Evolutionary conservation across 2,113 vertebrate species (phyloP).

Genomic region (Sebastes fasciatus): DNA sequence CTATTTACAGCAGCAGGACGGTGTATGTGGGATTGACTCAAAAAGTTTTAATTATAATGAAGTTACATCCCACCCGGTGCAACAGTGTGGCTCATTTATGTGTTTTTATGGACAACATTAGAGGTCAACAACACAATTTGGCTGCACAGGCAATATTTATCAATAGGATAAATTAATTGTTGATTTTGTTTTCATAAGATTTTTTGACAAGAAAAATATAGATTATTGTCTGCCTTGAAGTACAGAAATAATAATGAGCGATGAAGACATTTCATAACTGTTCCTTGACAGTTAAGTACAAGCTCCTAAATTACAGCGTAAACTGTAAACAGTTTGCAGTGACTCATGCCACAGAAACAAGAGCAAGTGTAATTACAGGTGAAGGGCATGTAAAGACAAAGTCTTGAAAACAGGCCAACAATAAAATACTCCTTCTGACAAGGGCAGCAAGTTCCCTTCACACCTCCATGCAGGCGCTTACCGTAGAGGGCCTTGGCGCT

Average conservation of each 20-base stretch:
- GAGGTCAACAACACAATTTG: not conserved
- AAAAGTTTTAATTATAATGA: not conserved
- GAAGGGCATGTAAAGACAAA: slow-evolving; percentile 12
- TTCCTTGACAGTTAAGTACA: not conserved
- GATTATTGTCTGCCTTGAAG: not conserved
- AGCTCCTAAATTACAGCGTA: not conserved
- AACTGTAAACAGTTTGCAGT: not conserved
- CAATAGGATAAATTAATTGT: not conserved
- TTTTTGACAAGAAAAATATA: not conserved
- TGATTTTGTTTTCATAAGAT: not conserved
- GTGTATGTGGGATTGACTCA: not conserved
- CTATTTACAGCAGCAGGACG: not conserved
- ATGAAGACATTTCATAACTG: not conserved
- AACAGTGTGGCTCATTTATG: not conserved
- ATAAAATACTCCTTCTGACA: not conserved
- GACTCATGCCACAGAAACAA: slow-evolving; percentile 26
- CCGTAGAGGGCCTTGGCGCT: slow-evolving; percentile 87
- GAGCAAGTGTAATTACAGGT: slow-evolving; percentile 2
- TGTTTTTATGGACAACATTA: not conserved
- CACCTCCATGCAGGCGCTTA: slow-evolving; percentile 64
- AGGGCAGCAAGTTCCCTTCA: not conserved
- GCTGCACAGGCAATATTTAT: not conserved
- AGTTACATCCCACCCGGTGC: too few relatives aligned
- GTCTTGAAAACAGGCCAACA: slow-evolving; percentile 8
- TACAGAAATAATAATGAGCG: not conserved